Percentiles rank a stretch among this genome's conserved stretches.
These are phyloP conservation scores for Cyclina sinensis DNA, from an alignment of 1,140 invertebrate species.

Conservation along the genomic window DNA sequence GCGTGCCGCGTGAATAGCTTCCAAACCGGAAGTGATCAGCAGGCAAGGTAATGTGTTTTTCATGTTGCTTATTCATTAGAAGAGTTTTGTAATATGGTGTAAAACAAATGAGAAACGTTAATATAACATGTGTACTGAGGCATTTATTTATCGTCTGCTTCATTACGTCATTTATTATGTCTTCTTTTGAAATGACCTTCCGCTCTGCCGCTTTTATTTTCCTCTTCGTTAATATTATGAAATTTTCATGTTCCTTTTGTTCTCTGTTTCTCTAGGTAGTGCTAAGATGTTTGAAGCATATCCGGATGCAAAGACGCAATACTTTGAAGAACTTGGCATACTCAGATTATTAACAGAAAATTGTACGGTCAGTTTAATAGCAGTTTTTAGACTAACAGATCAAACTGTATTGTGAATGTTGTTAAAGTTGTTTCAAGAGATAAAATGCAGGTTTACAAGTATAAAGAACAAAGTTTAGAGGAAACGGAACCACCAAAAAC, in stretches of 20 bases:
- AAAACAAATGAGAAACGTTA: conserved; percentile 69
- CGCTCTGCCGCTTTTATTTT: conserved; percentile 24
- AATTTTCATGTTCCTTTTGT: conserved; percentile 29
- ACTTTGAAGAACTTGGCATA: too few species aligned
- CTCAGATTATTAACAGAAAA: too few species aligned
- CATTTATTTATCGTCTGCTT: conserved; percentile 64
- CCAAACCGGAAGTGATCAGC: conserved; percentile 68
- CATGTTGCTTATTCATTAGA: conserved; percentile 69
- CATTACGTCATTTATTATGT: conserved; percentile 51
- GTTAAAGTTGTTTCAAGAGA: too few species aligned
- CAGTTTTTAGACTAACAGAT: too few species aligned
- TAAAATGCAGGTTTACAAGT: too few species aligned
- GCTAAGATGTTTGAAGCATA: conserved; percentile 29
- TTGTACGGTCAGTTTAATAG: too few species aligned
- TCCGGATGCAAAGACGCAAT: background rate
- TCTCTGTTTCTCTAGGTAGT: background rate
- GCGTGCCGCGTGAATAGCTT: conserved; percentile 59
- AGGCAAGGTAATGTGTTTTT: conserved; percentile 67
- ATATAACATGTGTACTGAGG: conserved; percentile 66
- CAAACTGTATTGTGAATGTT: too few species aligned
- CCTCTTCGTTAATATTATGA: conserved; percentile 9
- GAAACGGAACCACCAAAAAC: too few species aligned
- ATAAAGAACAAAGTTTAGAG: too few species aligned
- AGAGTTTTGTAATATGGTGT: conserved; percentile 64
- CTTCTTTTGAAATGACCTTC: conserved; percentile 42